Evolutionary conservation across 2,888 invertebrate species (phyloP).

Genomic region (Cremastobaeus sp.): DNA sequence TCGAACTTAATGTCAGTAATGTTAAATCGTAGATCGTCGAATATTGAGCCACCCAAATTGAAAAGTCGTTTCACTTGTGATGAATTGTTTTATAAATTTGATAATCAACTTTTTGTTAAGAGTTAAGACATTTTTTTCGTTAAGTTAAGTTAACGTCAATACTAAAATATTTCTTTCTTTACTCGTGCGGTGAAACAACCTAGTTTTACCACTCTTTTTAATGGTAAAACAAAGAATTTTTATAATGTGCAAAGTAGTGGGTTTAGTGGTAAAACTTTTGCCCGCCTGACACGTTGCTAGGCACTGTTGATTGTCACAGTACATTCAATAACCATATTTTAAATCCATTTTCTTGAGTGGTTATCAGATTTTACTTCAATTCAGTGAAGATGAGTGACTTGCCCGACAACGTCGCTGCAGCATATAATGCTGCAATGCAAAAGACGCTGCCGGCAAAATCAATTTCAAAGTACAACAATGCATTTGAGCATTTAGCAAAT

Average conservation of each 20-base stretch:
- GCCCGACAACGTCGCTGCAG: constrained; percentile 18
- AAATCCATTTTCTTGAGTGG: constrained; percentile 26
- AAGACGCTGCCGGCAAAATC: constrained; percentile 19
- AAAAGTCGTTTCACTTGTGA: too few relatives aligned
- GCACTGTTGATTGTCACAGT: constrained; percentile 3
- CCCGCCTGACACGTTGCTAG: constrained; percentile 1
- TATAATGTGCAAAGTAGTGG: constrained; percentile 18
- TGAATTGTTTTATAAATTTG: too few relatives aligned
- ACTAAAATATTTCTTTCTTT: too few relatives aligned
- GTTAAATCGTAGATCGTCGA: too few relatives aligned
- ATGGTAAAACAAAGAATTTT: constrained; percentile 6
- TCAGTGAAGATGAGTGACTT: constrained; percentile 5
- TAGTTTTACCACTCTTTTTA: too few relatives aligned
- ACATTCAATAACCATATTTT: background rate
- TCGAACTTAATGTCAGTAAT: too few relatives aligned
- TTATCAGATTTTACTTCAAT: constrained; percentile 2
- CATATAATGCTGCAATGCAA: constrained; percentile 17
- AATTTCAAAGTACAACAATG: constrained; percentile 7
- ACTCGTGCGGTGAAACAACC: too few relatives aligned
- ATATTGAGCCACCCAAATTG: too few relatives aligned
- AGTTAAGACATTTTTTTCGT: too few relatives aligned
- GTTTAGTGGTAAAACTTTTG: constrained; percentile 16
- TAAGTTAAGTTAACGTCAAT: too few relatives aligned
- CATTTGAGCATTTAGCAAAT: constrained; percentile 19
- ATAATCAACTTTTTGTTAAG: too few relatives aligned